phyloP scores from a whole-genome alignment of 30 jellyfish, hydroid and myxozoan species.

The Rhopilema esculentum region DNA sequence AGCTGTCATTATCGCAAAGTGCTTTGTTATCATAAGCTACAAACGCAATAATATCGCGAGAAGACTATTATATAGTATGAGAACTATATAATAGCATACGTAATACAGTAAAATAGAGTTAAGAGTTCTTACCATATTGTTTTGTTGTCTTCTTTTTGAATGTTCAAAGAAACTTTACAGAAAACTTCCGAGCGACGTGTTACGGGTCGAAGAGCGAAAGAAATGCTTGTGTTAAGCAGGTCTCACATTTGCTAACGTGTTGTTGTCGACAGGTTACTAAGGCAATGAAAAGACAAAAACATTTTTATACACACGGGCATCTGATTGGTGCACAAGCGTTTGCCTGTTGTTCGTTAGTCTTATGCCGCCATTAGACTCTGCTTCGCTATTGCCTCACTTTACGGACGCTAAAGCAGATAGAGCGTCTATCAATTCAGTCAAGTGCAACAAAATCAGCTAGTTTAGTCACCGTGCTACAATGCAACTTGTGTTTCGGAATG shows the following conservation, averaged over 20 bases:
- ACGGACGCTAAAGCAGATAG: too few species aligned
- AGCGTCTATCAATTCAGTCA: too few species aligned
- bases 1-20: too few species aligned
- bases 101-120: neutral
- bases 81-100: too few species aligned
- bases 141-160: neutral
- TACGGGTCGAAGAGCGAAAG: neutral
- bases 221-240: neutral
- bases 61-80: too few species aligned
- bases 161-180: neutral
- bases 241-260: neutral
- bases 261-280: neutral
- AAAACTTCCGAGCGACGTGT: neutral
- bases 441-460: too few species aligned
- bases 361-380: neutral
- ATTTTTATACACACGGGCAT: neutral
- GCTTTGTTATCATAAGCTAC: too few species aligned
- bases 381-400: neutral
- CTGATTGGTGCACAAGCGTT: neutral
- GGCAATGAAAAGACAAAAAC: neutral
- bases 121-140: conserved; percentile 5
- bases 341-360: neutral
- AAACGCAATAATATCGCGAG: too few species aligned
- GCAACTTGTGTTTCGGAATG: too few species aligned
- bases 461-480: too few species aligned